phyloP scores from a whole-genome alignment of 1,140 invertebrate genomes.

The Drosophila cardini region DNA sequence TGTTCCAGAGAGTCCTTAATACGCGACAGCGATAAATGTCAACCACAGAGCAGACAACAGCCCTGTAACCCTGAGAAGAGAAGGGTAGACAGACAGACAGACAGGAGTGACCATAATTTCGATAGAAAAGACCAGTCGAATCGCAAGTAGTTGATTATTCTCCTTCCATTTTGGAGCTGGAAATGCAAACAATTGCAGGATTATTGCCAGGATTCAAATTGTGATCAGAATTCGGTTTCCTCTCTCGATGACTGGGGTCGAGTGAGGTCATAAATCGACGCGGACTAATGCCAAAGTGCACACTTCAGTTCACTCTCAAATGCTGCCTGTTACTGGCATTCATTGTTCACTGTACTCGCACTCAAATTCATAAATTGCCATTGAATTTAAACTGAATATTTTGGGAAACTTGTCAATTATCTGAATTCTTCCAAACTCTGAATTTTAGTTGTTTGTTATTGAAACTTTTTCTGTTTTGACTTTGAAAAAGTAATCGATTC shows the following conservation, averaged over 20 bases:
- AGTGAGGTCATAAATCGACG: slow-evolving; percentile 70
- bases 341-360: slow-evolving; percentile 30
- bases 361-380: slow-evolving; percentile 46
- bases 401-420: slow-evolving; percentile 23
- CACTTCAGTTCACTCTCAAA: slow-evolving; percentile 41
- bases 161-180: neutral
- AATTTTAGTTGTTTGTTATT: neutral
- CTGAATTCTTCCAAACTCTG: slow-evolving; percentile 2
- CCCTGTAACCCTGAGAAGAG: neutral
- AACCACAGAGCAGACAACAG: slow-evolving; percentile 58
- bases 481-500: slow-evolving; percentile 41
- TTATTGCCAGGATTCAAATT: slow-evolving; percentile 17
- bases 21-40: slow-evolving; percentile 74
- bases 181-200: slow-evolving; percentile 53
- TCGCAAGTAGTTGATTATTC: neutral
- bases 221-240: neutral
- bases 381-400: slow-evolving; percentile 24
- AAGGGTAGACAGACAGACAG: slow-evolving; percentile 7
- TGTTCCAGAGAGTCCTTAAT: slow-evolving; percentile 57
- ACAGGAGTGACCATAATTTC: slow-evolving; percentile 21
- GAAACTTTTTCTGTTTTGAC: slow-evolving; percentile 32
- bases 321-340: slow-evolving; percentile 64
- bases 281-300: slow-evolving; percentile 64
- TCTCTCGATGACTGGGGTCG: slow-evolving; percentile 40
- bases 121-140: slow-evolving; percentile 22